phyloP scores from a whole-genome alignment of 2,888 invertebrate genomes.

The Villa cingulata region DNA sequence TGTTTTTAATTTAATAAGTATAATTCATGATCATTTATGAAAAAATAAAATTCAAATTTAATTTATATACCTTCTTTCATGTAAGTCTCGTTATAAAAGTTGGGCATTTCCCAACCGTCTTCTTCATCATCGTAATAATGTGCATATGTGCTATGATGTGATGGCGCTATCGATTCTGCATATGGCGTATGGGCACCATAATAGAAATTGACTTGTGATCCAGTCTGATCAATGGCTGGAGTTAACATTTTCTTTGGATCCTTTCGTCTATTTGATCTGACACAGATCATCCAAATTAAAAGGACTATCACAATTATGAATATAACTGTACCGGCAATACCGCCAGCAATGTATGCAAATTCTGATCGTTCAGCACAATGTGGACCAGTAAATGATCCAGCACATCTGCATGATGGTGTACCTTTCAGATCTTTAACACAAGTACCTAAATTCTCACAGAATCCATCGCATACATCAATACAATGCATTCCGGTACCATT shows the following conservation, averaged over 20 bases:
- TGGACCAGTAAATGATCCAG: conserved; percentile 82
- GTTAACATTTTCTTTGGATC: conserved; percentile 85
- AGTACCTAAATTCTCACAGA: conserved; percentile 79
- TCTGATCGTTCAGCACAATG: conserved; percentile 86
- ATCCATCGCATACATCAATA: conserved; percentile 67
- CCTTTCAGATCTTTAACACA: conserved; percentile 75
- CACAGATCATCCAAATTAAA: conserved; percentile 95
- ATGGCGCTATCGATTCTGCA: conserved; percentile 88
- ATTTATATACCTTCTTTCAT: conserved; percentile 61
- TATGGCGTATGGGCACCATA: conserved; percentile 90
- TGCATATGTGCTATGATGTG: conserved; percentile 89
- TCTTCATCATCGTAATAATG: conserved; percentile 93
- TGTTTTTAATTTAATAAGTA: too few species aligned
- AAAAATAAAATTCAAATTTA: background rate
- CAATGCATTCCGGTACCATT: conserved; percentile 76
- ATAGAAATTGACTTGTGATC: conserved; percentile 91
- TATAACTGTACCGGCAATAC: conserved; percentile 86
- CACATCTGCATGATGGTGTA: conserved; percentile 76
- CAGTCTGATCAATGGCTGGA: conserved; percentile 80
- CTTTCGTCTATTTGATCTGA: conserved; percentile 72
- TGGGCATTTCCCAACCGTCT: conserved; percentile 96
- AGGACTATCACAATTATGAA: conserved; percentile 84
- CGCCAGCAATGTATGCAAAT: conserved; percentile 88
- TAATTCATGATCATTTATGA: conserved; percentile 13
- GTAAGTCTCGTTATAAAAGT: conserved; percentile 91